Conservation (phyloP, 2,113 vertebrate species). For the Myxocyprinus asiaticus region DNA sequence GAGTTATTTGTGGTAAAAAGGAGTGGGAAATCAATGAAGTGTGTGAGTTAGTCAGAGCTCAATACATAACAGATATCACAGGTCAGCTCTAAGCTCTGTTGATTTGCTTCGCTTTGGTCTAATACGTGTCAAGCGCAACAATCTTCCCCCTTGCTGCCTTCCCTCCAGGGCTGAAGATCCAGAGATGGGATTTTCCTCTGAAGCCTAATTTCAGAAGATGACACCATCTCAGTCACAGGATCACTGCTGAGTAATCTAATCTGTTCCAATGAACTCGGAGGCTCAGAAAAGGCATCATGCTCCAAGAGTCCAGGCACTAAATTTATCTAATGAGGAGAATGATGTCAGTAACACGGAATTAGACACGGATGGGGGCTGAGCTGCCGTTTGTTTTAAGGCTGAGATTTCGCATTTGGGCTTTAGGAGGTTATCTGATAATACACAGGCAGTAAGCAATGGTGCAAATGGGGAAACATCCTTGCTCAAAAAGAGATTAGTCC, state of each 20-base stretch:
- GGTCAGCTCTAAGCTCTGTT: slow-evolving; percentile 41
- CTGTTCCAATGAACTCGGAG: slow-evolving; percentile 39
- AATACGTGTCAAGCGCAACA: slow-evolving; percentile 27
- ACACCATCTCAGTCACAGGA: slow-evolving; percentile 45
- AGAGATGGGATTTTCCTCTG: slow-evolving; percentile 17
- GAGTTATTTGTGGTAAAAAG: slow-evolving; percentile 30
- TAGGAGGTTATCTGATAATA: not conserved
- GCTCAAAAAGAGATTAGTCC: too few species aligned
- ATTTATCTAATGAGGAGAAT: slow-evolving; percentile 42
- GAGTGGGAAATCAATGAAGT: slow-evolving; percentile 47
- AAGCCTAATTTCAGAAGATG: slow-evolving; percentile 37
- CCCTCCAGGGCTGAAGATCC: slow-evolving; percentile 35
- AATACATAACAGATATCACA: slow-evolving; percentile 47
- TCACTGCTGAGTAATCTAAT: slow-evolving; percentile 50
- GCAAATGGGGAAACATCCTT: too few species aligned
- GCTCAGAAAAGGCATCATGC: slow-evolving; percentile 22
- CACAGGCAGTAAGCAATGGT: not conserved
- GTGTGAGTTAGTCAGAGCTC: slow-evolving; percentile 27
- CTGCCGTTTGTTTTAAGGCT: slow-evolving; percentile 4
- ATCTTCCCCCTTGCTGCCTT: slow-evolving; percentile 44
- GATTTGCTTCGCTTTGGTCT: slow-evolving; percentile 49
- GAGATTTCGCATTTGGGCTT: slow-evolving; percentile 59
- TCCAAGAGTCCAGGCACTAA: not conserved
- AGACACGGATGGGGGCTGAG: slow-evolving; percentile 11
- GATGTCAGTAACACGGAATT: slow-evolving; percentile 20